Percentiles rank a stretch among this genome's conserved stretches.
Evolutionary conservation across 1,140 invertebrate genomes (phyloP).

Genomic region (Ceratosolen solmsi): DNA sequence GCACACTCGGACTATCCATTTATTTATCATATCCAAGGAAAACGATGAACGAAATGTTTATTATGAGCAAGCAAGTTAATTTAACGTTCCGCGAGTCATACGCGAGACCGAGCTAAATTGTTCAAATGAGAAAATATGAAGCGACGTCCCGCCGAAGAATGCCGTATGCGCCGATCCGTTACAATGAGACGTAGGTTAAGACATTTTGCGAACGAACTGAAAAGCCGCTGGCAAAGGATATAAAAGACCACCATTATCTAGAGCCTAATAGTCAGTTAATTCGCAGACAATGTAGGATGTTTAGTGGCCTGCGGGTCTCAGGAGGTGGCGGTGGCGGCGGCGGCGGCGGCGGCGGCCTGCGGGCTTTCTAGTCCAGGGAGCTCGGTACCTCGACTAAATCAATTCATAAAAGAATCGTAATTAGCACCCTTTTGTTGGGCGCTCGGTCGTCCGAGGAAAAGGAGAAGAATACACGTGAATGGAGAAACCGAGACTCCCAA

Average conservation of each 20-base stretch:
- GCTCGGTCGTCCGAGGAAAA: slow-evolving; percentile 50
- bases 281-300: slow-evolving; percentile 67
- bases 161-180: neutral
- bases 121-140: slow-evolving; percentile 47
- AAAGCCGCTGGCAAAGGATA: slow-evolving; percentile 46
- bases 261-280: slow-evolving; percentile 68
- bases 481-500: slow-evolving; percentile 56
- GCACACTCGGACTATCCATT: no score
- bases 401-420: slow-evolving; percentile 71
- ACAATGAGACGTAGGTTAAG: slow-evolving; percentile 34
- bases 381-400: slow-evolving; percentile 61
- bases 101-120: neutral
- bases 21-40: no score
- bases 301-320: slow-evolving; percentile 60
- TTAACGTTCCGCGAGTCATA: slow-evolving; percentile 12
- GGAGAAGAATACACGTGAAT: slow-evolving; percentile 55
- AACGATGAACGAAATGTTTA: no score
- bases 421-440: slow-evolving; percentile 66
- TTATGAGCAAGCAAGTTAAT: neutral
- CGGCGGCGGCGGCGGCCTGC: slow-evolving; percentile 48
- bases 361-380: neutral
- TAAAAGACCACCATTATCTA: slow-evolving; percentile 65
- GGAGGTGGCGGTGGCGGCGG: slow-evolving; percentile 50
- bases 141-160: neutral
- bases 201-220: slow-evolving; percentile 5